Evolutionary conservation across 1,140 invertebrate species (phyloP), one percentile per base, ranked within the genome.

Genomic region (Brachionus sp.): DNA sequence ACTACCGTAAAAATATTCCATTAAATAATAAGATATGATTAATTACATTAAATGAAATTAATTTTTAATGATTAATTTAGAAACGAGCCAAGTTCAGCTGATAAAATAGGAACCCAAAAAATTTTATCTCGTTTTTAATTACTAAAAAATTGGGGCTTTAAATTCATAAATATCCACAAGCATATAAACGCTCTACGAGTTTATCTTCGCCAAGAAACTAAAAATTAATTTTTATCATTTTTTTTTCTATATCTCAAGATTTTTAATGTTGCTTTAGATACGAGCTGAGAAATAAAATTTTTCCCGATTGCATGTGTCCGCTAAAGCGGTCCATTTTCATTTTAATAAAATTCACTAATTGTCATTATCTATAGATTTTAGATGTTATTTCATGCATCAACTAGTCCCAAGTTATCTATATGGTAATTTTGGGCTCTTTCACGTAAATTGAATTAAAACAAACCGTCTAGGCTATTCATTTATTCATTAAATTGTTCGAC

Each of bases 381-480:
- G 16, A 57, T 66, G 25, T 66, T 66, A 35, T 66, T 66, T 66
- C 25, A 66, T 33, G 64, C 33, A 29, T 13, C 33, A 66, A 66
- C 25, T 66, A 33, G 13, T 66, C 13, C 64, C 25, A 66, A 37
- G 25, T 7, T 66, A 66, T 66, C 64, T 66, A 66, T 66, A 66
- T 66, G 64, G 64, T 66, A 66, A 66, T 66, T 66, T 25, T 19
- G 6, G 16, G 62, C 23, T 29, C 10, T 64, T 29, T 37, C 35
- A 70, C 66, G 66, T 70, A 70, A 70, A 70, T 19, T 70, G 7
- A 42, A 70, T 37, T 70, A 37, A 70, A 70, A 70, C 33, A 16
- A 70, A 66, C 25, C 64, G 66, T 70, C 66, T 70, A 42, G 66
- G 66, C 66, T 70, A 37, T 70, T 70, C 35, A 70, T 70, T 70